Percentiles rank a stretch among this genome's conserved stretches.
Evolutionary conservation across 1,140 invertebrate species (phyloP).

Genomic region (Charaxes varanes): DNA sequence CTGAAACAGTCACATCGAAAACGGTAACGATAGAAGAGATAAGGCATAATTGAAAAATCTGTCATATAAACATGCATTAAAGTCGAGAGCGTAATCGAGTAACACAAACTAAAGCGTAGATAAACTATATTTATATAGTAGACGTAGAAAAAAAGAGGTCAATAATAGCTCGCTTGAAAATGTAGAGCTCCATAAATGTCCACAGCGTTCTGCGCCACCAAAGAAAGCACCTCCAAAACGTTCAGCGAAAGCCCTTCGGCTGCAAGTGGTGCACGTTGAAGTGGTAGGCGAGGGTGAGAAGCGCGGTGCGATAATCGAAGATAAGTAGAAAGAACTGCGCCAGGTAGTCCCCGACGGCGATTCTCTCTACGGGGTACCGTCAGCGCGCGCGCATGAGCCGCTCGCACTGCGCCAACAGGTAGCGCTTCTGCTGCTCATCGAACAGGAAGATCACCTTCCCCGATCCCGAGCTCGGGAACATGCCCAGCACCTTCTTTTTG

Average conservation of each 20-base stretch:
- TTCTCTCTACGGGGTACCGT: constrained; percentile 64
- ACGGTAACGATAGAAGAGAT: too few relatives aligned
- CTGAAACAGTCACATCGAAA: too few relatives aligned
- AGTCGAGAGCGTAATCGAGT: too few relatives aligned
- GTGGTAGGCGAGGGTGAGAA: constrained; percentile 56
- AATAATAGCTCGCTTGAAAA: too few relatives aligned
- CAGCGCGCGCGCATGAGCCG: constrained; percentile 57
- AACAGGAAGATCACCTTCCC: constrained; percentile 64
- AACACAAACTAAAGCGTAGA: too few relatives aligned
- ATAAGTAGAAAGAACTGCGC: constrained; percentile 58
- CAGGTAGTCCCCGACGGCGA: constrained; percentile 32
- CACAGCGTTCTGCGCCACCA: too few relatives aligned
- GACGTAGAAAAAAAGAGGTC: too few relatives aligned
- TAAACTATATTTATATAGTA: too few relatives aligned
- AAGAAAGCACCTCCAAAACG: too few relatives aligned
- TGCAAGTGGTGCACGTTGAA: constrained; percentile 62
- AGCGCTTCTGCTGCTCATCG: constrained; percentile 60
- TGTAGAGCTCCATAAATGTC: too few relatives aligned
- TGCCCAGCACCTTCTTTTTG: constrained; percentile 64
- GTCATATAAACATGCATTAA: too few relatives aligned
- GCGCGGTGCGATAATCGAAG: constrained; percentile 52
- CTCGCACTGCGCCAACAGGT: constrained; percentile 54
- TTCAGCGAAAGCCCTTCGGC: constrained; percentile 37
- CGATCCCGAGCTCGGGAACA: constrained; percentile 55
- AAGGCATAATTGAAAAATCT: too few relatives aligned